Evolutionary conservation across 2,888 invertebrate genomes (phyloP), one percentile per base, ranked within the genome.

Genomic region (Cylindroiulus punctatus): DNA sequence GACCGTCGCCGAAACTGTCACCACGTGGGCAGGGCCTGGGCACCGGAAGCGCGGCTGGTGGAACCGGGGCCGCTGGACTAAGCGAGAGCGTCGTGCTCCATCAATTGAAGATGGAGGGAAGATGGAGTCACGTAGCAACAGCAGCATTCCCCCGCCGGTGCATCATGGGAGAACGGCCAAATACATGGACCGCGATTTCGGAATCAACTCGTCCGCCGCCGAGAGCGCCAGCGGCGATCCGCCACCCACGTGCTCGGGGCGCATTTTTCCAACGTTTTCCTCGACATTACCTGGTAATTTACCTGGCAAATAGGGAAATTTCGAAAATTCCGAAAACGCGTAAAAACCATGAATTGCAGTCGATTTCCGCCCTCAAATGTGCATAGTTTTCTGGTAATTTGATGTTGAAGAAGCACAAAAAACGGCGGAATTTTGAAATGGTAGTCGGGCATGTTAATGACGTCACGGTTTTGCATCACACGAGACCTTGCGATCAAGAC

Each of bases 21-120:
- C 3, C 52, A 52, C 52, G 52, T 52, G 52, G 52, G 19, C 52
- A 10, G n/a, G 3, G 19, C 1, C 52, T 52, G 52, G 12, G 52
- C 1, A 3, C n/a, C 19, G 1, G 17, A 3, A 52, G 52, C 19
- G 52, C 0, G 19, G 52, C 1, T 52, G 52, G 19, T 12, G 4
- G 19, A 19, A 5, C n/a, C 19, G n/a, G 52, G 1, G 19, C 19
- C 19, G 52, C 19, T 52, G 52, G 52, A 52, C 52, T 19, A 52
- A 52, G n/a, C 52, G n/a, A 52, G 52, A 52, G 14, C 52, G 1
- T n/a, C 52, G 52, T 52, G 14, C 52, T 52, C 52, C 52, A 52
- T 52, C 52, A 52, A 52, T 52, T 52, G 52, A 52, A 52, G 52
- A 52, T 52, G 52, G 52, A 52, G 52, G n/a, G 52, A 52, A 52